Evolutionary conservation across 2,888 invertebrate genomes (phyloP), one percentile per base, ranked within the genome.

Genomic region (Aelia acuminata): DNA sequence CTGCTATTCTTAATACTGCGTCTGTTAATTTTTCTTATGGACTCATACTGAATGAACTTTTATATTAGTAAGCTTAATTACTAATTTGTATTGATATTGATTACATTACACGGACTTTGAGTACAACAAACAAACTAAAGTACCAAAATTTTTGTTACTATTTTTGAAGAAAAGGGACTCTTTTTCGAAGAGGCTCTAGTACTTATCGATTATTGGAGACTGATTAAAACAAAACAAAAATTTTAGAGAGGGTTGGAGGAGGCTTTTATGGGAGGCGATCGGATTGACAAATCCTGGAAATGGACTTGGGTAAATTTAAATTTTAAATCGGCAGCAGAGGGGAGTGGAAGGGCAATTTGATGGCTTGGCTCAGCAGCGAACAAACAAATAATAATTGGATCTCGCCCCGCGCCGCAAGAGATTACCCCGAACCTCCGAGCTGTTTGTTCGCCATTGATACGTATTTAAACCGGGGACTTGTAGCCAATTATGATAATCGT

Each of bases 361-460:
- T 53, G 85, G 85, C 31, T 53, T 22, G 85, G 39, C 57, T 85
- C 39, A 85, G 85, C 39, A 57, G 53, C 49, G 85, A 85, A 53
- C 50, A 85, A 85, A 85, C 85, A 85, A 50, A 85, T 49, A 49
- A 85, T 53, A 53, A 85, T 85, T 85, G 85, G 18, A n/a, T 43
- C 80, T n/a, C n/a, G 5, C 80, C 57, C 57, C 3, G n/a, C 57
- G 15, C 35, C 63, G 8, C 31, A 20, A n/a, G 31, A 70, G 63
- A 70, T 70, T 70, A 70, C 63, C 18, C n/a, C 31, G 18, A 35
- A 15, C 18, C 63, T 35, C 18, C 5, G 7, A 26, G 35, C 18
- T 70, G 63, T 70, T 70, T 70, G 63, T 35, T 18, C 31, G 7
- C 35, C 63, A 70, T 70, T 70, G 63, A 70, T 70, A 70, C 63